These are phyloP conservation scores for Anticlea derivata DNA, from an alignment of 2,888 invertebrate genomes.

Conservation along the genomic window DNA sequence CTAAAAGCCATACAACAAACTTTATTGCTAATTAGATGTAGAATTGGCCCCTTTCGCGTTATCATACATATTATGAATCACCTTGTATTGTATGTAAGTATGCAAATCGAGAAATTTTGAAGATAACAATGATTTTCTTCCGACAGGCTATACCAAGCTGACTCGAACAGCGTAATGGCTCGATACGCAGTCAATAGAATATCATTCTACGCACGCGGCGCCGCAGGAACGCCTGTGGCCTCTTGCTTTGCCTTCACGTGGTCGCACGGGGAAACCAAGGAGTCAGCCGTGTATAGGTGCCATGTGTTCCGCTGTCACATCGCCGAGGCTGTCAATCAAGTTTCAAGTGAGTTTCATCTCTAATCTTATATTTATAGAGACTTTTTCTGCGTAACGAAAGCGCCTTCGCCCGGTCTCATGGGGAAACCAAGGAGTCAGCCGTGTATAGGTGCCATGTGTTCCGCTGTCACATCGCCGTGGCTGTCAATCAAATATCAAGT, in stretches of 20 bases:
- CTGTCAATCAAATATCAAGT: slow-evolving; percentile 87
- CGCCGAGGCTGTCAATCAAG: slow-evolving; percentile 94
- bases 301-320: slow-evolving; percentile 98
- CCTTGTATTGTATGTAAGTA: too few species aligned
- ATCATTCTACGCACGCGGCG: slow-evolving; percentile 96
- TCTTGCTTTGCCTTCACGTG: slow-evolving; percentile 99
- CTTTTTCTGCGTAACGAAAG: neutral
- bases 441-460: slow-evolving; percentile 99
- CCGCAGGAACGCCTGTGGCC: slow-evolving; percentile 90
- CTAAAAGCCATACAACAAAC: too few species aligned
- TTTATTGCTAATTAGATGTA: too few species aligned
- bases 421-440: slow-evolving; percentile 93
- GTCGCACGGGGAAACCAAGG: slow-evolving; percentile 95
- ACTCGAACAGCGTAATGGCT: slow-evolving; percentile 91
- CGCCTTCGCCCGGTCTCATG: slow-evolving; percentile 98
- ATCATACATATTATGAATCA: too few species aligned
- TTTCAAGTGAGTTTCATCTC: slow-evolving; percentile 75
- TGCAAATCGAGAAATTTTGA: too few species aligned
- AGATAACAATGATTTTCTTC: slow-evolving; percentile 5
- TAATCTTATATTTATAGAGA: neutral
- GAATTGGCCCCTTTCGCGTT: too few species aligned
- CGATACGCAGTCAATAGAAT: slow-evolving; percentile 96
- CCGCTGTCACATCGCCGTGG: slow-evolving; percentile 88
- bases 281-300: slow-evolving; percentile 96
- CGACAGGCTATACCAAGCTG: slow-evolving; percentile 91